phyloP scores from a whole-genome alignment of 2,797 vertebrate species.

The Cryptoblepharus egeriae region DNA sequence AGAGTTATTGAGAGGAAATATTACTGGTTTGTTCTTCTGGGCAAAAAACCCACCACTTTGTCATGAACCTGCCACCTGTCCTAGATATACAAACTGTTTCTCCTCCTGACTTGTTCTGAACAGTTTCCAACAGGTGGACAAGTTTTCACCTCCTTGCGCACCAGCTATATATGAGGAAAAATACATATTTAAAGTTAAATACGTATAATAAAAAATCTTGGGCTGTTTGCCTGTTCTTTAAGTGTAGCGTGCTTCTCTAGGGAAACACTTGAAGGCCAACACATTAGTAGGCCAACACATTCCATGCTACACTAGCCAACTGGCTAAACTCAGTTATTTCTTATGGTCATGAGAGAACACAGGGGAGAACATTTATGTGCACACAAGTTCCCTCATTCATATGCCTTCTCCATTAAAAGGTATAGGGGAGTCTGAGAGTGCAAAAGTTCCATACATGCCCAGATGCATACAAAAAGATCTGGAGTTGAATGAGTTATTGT shows the following conservation, averaged over 20 bases:
- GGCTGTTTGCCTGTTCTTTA: background rate
- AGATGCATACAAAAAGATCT: background rate
- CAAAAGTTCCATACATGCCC: background rate
- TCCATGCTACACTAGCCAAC: background rate
- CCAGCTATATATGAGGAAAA: background rate
- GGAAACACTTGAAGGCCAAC: background rate
- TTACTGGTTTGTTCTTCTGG: conserved; percentile 15
- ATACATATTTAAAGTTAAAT: background rate
- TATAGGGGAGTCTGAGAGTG: background rate
- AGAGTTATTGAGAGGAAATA: conserved; percentile 5
- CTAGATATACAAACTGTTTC: background rate
- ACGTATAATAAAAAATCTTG: background rate
- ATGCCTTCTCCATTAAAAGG: background rate
- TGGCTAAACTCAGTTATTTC: background rate
- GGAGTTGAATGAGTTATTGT: too few relatives aligned
- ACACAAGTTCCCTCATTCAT: background rate
- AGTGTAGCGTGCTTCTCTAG: background rate
- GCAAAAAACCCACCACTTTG: conserved; percentile 7
- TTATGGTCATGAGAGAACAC: background rate
- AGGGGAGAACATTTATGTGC: background rate
- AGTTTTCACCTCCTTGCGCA: background rate
- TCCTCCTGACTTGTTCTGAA: background rate
- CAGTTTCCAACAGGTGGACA: background rate
- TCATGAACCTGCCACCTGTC: background rate
- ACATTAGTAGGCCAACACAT: background rate